Evolutionary conservation across 2,888 invertebrate species (phyloP), one percentile per base, ranked within the genome.

Genomic region (Aporophyla lueneburgensis): DNA sequence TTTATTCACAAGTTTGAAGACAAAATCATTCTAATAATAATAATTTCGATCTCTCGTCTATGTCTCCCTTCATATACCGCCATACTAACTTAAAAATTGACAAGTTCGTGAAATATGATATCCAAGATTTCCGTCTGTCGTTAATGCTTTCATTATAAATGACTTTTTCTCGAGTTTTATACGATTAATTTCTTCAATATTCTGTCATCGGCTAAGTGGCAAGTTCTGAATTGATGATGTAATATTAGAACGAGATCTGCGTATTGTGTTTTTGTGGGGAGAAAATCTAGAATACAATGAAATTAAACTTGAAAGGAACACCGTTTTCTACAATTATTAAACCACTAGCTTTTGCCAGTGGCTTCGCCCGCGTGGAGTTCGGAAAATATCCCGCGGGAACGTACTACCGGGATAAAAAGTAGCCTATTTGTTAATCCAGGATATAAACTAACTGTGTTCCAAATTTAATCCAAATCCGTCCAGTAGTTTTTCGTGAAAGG

Each of bases 81-180:
- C 76, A 46, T 70, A 43, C 70, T 71, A 85, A 88, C 83, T 86
- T 87, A 88, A 91, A 89, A 91, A 89, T 88, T 88, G 86, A 86
- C 78, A 89, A 91, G 88, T 89, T 88, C 65, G 71, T 76, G 83
- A 87, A 91, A 90, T 87, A 88, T 86, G 86, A 89, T 88, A 88
- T 80, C 87, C 72, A 85, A 88, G 78, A 70, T 78, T 83, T 77
- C 83, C 83, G 75, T 70, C 74, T 75, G 87, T 84, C 84, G 69
- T 86, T 75, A 86, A 83, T 76, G 84, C 83, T 85, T 86, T 85
- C 81, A 83, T 83, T 79, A 82, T 80, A 76, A 85, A 90, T 86
- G 82, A 85, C 83, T 86, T 85, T 88, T 83, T 80, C 58, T 70
- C 62, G 62, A 83, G 81, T 80, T 79, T 86, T 85, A 86, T 87